Evolutionary conservation across 2,797 vertebrate species (phyloP), one percentile per base, ranked within the genome.

Genomic region (Ambastaia sidthimunki): DNA sequence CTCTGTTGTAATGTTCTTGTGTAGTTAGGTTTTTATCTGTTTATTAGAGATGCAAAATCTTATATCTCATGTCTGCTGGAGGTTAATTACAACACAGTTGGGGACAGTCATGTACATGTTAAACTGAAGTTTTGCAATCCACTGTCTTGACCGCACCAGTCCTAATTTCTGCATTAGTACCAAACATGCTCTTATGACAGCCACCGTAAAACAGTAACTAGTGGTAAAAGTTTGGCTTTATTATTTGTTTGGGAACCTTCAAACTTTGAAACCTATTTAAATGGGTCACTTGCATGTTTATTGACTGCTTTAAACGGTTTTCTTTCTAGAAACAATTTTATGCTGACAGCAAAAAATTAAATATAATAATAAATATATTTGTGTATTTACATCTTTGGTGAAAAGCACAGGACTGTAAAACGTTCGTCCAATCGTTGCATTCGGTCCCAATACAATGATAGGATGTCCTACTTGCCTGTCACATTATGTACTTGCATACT

Each of bases 21-120:
- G 41, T 31, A 47, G 50, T 67, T 9, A 11, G 7, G 23, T 60
- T 77, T 10, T 60, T 60, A 69, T 60, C 18, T 23, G 52, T 60
- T 13, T 76, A 66, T 66, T 59, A 23, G 66, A 47, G 28, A 28
- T 47, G 65, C 37, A 48, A 69, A 48, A 65, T 60, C 54, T 48
- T 4, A 4, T 28, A 19, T 34, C 25, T 23, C 7, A 0, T 21
- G 16, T 69, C 34, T 68, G 21, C 54, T 31, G 7, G 16, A 57
- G 50, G 18, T 47, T 59, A 57, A 76, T 76, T 57, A 31, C n/a
- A 1, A 1, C 37, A 48, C 75, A 48, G 25, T 41, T 31, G 25
- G 7, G 18, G 4, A 28, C 57, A 19, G 34, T 55, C 54, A 55
- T 66, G 1, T 72, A 55, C 54, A 55, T 52, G 4, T 25, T 37